Evolutionary conservation across 2,888 invertebrate genomes (phyloP), one percentile per base, ranked within the genome.

Genomic region (Limenitis camilla): DNA sequence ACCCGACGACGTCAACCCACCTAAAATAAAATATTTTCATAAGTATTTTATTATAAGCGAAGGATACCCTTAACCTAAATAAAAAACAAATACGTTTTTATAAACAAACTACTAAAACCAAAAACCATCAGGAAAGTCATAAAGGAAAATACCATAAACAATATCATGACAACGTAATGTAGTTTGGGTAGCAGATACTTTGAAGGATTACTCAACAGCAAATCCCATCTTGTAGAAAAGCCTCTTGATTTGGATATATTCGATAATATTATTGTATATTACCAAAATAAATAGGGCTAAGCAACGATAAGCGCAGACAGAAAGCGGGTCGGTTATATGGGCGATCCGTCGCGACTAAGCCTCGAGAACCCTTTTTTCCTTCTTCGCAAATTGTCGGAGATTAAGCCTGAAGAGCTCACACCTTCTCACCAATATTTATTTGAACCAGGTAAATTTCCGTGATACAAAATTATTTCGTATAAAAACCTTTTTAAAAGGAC

Each of bases 351-450:
- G 65, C 70, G 62, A 70, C 71, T 78, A 78, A 81, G 76, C 78
- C 61, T 60, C 53, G 61, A 69, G 71, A 81, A 82, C 84, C 85
- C 82, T 80, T 85, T 85, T 84, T 82, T 80, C 78, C 80, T 70
- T 78, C 80, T 83, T 80, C 75, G 75, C 79, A 84, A 86, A 86
- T 86, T 81, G 83, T 80, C 79, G 72, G 66, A 81, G 84, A 86
- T 85, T 85, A 85, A 76, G 78, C 70, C 69, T 70, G 65, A 71
- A 78, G 72, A 75, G 77, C 78, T 83, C 76, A 74, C 81, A 84
- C 82, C 81, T 84, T 84, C 76, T 73, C 75, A 69, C 72, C 76
- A 79, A 79, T 81, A 77, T 81, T 81, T 82, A 72, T 81, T 74
- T 82, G 74, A 81, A 72, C 72, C 63, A 68, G 67, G 69, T 76